Base-by-base conservation (phyloP, 2,113 vertebrate genomes). In the Prietella phreatophila region DNA sequence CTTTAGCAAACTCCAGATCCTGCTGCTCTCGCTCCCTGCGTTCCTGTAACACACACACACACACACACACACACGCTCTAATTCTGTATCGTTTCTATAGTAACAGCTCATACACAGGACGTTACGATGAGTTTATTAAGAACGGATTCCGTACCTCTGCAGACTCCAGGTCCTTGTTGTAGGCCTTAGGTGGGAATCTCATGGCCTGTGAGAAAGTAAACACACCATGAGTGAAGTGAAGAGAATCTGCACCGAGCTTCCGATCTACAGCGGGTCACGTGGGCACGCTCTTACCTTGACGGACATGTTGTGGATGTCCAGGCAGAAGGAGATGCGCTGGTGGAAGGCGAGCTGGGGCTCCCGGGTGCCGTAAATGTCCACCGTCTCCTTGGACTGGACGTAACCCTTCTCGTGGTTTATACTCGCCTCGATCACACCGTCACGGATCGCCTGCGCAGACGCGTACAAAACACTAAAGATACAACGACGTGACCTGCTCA, bases 271-370 rank as follows among this genome's bases (percentile, higher is more conserved):
- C 2, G 22, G 0, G 10, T 14, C 75, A 55, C 20, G 1, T 3
- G 47, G 27, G 30, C 50, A 5, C 15, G 19, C 19, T 39, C 80
- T 20, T 92, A 99, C 98, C 98, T 99, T 99, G 87, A 99, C 98
- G 0, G 98, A 99, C 98, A 99, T 99, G 95, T 99, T 99, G 96
- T 99, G 98, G 88, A 99, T 99, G 91, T 99, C 98, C 15, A 99
- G 96, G 89, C 98, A 99, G 96, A 99, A 99, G 88, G 97, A 97
- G 94, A 99, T 99, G 81, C 98, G 96, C 95, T 99, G 98, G 93
- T 99, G 98, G 86, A 99, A 99, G 1, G 98, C 98, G 60, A 99
- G 95, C 95, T 99, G 98, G 14, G 98, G 98, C 92, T 99, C 98
- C 15, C 98, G 95, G 0, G 98, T 99, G 11, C 97, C 98, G 60